Conservation (phyloP, 1,140 invertebrate genomes). For the Drosophila sp. region DNA sequence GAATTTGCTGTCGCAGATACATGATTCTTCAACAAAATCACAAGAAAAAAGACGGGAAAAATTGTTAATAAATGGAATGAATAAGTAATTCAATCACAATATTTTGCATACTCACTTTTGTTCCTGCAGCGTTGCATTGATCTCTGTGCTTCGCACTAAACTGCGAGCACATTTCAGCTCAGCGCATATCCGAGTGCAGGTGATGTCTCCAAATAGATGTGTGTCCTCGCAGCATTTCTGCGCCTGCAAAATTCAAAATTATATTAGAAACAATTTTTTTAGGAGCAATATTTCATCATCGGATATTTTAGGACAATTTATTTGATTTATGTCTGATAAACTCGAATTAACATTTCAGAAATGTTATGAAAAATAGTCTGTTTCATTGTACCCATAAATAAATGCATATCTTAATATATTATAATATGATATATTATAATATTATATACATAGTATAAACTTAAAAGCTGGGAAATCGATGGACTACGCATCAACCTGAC, state of each 20-base stretch:
- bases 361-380: too few relatives aligned
- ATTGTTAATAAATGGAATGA: neutral
- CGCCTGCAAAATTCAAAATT: constrained; percentile 87
- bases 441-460: too few relatives aligned
- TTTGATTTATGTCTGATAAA: too few relatives aligned
- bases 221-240: constrained; percentile 94
- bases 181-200: constrained; percentile 96
- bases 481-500: too few relatives aligned
- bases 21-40: constrained; percentile 90
- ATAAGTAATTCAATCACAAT: neutral
- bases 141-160: constrained; percentile 96
- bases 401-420: too few relatives aligned
- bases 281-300: too few relatives aligned
- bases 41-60: neutral
- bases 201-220: constrained; percentile 92
- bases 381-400: too few relatives aligned
- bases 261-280: too few relatives aligned
- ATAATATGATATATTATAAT: too few relatives aligned
- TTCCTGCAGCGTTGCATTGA: constrained; percentile 98
- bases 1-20: constrained; percentile 95
- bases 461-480: too few relatives aligned
- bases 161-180: constrained; percentile 97
- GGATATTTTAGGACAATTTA: too few relatives aligned
- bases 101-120: constrained; percentile 90
- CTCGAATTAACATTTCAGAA: too few relatives aligned